Percentiles rank a stretch among this genome's conserved stretches.
phyloP scores from a whole-genome alignment of 2,113 vertebrate genomes.

The Sylvilagus bachmani region DNA sequence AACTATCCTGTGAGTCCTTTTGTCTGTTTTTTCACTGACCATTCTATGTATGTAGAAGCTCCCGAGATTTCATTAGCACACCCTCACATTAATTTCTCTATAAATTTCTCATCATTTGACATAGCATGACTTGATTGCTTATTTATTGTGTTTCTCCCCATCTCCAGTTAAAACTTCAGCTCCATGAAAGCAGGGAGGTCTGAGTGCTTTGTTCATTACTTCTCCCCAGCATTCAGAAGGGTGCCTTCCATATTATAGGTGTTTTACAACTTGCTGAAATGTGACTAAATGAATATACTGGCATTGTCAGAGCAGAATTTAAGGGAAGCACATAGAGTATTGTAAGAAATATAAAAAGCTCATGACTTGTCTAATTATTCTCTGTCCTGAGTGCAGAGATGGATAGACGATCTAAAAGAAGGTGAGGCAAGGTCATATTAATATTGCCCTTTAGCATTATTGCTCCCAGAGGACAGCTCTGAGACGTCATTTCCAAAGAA shows the following conservation, averaged over 20 bases:
- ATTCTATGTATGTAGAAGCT: background rate
- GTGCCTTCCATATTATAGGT: background rate
- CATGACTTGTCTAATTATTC: background rate
- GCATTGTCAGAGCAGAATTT: background rate
- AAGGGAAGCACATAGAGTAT: background rate
- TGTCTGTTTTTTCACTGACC: background rate
- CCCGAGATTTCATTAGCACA: background rate
- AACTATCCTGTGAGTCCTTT: background rate
- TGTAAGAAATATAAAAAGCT: background rate
- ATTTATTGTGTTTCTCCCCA: background rate
- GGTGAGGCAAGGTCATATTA: background rate
- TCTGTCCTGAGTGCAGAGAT: background rate
- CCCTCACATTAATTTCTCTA: background rate
- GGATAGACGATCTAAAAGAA: background rate
- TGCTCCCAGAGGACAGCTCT: background rate
- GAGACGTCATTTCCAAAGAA: background rate
- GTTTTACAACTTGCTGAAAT: background rate
- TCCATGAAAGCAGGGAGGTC: background rate
- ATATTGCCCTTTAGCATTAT: background rate
- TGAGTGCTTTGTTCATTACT: background rate
- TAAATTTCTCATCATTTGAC: background rate
- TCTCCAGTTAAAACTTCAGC: background rate
- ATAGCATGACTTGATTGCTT: background rate
- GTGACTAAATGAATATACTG: background rate
- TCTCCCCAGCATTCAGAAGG: background rate